Conservation (phyloP, 2,888 invertebrate species). For the Poecilus cupreus region DNA sequence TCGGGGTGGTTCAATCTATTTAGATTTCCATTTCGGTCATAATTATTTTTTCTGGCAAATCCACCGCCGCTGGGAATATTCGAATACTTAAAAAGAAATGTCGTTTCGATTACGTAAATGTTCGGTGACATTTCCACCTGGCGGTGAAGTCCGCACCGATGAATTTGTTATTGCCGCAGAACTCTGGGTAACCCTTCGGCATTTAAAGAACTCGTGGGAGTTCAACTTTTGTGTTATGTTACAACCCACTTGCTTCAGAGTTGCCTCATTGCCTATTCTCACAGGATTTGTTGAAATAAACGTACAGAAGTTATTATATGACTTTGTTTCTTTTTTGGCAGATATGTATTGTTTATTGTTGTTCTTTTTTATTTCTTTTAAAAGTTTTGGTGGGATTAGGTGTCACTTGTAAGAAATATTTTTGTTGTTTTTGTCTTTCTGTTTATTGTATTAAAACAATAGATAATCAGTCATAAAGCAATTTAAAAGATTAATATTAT, state of each 20-base stretch:
- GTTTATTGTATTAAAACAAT: too few species aligned
- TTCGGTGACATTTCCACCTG: slow-evolving; percentile 19
- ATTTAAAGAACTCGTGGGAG: slow-evolving; percentile 7
- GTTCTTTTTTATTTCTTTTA: background rate
- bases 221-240: slow-evolving; percentile 22
- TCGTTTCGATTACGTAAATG: background rate
- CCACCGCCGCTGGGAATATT: background rate
- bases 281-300: slow-evolving; percentile 8
- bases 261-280: background rate
- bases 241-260: background rate
- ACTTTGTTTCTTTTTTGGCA: background rate
- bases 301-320: background rate
- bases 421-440: too few species aligned
- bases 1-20: too few species aligned
- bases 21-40: background rate
- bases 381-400: too few species aligned
- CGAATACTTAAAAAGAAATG: slow-evolving; percentile 1
- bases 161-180: slow-evolving; percentile 6
- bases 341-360: slow-evolving; percentile 9
- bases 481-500: too few species aligned
- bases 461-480: too few species aligned
- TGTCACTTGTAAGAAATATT: too few species aligned
- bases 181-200: background rate
- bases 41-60: background rate
- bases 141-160: background rate